phyloP scores from a whole-genome alignment of 1,140 invertebrate genomes.

The Drosophila prosaltans region DNA sequence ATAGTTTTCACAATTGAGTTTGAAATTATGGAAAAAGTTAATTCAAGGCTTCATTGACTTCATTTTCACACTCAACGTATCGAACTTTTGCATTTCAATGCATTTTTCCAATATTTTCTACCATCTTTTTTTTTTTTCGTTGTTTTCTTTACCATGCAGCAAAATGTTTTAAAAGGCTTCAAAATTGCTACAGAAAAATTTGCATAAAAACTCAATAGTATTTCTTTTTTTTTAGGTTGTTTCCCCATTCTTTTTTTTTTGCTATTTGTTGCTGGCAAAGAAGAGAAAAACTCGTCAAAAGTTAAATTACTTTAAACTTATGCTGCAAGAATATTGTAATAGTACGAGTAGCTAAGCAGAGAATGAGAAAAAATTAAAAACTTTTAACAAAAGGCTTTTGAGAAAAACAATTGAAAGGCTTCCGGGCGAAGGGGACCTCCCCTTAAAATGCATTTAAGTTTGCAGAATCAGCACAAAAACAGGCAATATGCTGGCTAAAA shows the following conservation, averaged over 20 bases:
- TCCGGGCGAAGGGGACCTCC: background rate
- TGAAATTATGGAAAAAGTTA: background rate
- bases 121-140: background rate
- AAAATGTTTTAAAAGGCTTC: slow-evolving; percentile 45
- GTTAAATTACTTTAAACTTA: slow-evolving; percentile 78
- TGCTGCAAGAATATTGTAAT: slow-evolving; percentile 47
- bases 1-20: no score
- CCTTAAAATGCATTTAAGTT: slow-evolving; percentile 13
- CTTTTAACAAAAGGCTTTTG: slow-evolving; percentile 40
- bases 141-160: slow-evolving; percentile 20
- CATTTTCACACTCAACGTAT: background rate
- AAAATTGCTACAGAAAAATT: slow-evolving; percentile 39
- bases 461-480: background rate
- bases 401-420: slow-evolving; percentile 39
- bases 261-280: slow-evolving; percentile 33
- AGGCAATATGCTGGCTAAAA: background rate
- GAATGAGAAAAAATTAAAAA: slow-evolving; percentile 45
- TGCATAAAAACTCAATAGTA: slow-evolving; percentile 48
- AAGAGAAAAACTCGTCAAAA: slow-evolving; percentile 56
- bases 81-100: slow-evolving; percentile 38
- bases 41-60: background rate
- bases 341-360: slow-evolving; percentile 31
- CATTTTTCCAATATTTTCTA: slow-evolving; percentile 29
- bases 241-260: slow-evolving; percentile 2
- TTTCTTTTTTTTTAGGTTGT: slow-evolving; percentile 17